Percentiles rank a stretch among this genome's conserved stretches.
These are phyloP conservation scores for Actenoides hombroni DNA, from an alignment of 2,113 vertebrate species.

Conservation along the genomic window DNA sequence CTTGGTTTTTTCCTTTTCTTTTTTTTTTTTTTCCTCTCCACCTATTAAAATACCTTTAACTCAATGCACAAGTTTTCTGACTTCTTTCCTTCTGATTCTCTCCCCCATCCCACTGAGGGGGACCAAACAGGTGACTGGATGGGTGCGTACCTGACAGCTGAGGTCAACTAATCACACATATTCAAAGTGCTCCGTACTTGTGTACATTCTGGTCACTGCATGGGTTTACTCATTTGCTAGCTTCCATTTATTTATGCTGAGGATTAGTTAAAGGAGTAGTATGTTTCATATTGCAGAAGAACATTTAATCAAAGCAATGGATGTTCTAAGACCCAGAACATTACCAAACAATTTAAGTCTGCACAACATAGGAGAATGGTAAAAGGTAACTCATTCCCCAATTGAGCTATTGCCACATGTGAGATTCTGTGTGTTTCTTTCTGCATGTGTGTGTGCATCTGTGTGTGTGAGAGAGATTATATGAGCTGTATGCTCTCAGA, in stretches of 20 bases:
- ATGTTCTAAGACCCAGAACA: background rate
- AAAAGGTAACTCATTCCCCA: background rate
- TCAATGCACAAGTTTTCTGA: background rate
- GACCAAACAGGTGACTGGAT: background rate
- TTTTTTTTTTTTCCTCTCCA: background rate
- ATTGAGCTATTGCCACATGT: background rate
- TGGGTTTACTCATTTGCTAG: background rate
- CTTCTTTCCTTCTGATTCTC: background rate
- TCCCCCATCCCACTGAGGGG: background rate
- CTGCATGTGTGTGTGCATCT: background rate
- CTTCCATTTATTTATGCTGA: background rate
- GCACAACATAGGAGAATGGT: background rate
- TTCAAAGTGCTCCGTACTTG: background rate
- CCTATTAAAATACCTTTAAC: background rate
- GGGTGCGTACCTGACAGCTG: background rate
- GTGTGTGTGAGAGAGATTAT: too few relatives aligned
- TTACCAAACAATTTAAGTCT: background rate
- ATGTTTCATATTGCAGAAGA: background rate
- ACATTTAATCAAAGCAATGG: background rate
- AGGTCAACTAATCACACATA: background rate
- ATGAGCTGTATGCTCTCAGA: background rate
- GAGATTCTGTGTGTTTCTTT: background rate
- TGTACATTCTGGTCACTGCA: background rate
- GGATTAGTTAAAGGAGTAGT: background rate
- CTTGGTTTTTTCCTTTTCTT: accelerated